Percentiles rank a stretch among this genome's conserved stretches.
Conservation (phyloP, 2,888 invertebrate genomes). For the Magallana nippona region DNA sequence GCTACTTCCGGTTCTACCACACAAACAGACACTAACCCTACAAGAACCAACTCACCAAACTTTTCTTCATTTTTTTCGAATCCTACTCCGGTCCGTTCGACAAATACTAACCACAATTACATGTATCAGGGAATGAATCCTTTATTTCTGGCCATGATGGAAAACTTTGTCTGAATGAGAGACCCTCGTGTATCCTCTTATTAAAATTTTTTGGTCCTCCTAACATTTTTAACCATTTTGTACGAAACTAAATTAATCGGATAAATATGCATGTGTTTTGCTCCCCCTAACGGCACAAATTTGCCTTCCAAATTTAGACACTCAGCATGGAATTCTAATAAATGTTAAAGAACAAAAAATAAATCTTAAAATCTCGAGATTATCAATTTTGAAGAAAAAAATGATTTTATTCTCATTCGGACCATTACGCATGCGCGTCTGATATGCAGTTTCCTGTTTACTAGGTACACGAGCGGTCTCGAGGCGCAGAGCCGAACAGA, state of each 20-base stretch:
- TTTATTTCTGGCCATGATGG: background rate
- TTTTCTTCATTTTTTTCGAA: background rate
- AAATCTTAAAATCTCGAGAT: background rate
- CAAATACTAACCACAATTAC: background rate
- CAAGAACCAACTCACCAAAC: background rate
- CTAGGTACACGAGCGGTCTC: conserved; percentile 33
- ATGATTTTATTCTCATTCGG: background rate
- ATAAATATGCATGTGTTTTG: background rate
- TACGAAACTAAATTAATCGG: background rate
- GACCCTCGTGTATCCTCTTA: conserved; percentile 4
- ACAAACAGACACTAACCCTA: background rate
- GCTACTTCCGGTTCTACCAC: background rate
- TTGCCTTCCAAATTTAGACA: background rate
- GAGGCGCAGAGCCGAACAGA: conserved; percentile 29
- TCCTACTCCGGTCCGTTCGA: background rate
- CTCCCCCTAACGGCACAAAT: background rate
- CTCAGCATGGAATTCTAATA: conserved; percentile 12
- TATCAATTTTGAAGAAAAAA: background rate
- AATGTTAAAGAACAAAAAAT: background rate
- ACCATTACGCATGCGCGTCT: conserved; percentile 24
- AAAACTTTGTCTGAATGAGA: conserved; percentile 11
- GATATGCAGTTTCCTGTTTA: conserved; percentile 32
- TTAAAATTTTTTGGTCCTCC: background rate
- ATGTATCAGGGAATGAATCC: background rate
- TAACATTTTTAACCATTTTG: background rate